phyloP scores from a whole-genome alignment of 2,113 vertebrate genomes.

The Canis aureus region DNA sequence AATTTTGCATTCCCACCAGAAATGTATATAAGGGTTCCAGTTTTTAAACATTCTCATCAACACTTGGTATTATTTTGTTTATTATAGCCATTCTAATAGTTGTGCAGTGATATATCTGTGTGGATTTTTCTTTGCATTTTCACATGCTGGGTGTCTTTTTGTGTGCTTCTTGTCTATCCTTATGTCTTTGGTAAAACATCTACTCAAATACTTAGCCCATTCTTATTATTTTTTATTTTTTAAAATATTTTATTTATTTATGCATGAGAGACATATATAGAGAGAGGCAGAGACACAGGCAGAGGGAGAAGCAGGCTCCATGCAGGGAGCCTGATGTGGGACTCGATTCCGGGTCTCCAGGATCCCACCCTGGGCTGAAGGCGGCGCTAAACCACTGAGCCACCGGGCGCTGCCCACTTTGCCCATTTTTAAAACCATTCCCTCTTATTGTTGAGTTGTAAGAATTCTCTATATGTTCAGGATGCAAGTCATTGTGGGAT shows the following conservation, averaged over 20 bases:
- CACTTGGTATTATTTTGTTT: neutral
- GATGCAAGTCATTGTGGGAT: neutral
- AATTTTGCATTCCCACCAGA: neutral
- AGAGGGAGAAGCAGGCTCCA: too few species aligned
- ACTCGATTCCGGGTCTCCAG: too few species aligned
- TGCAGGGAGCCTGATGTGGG: too few species aligned
- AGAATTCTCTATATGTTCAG: neutral
- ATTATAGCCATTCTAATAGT: neutral
- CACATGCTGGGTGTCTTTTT: neutral
- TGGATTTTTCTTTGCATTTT: constrained; percentile 11
- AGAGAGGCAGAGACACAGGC: too few species aligned
- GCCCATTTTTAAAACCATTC: neutral
- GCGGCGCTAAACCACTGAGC: too few species aligned
- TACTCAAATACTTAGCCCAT: neutral
- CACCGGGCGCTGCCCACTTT: neutral
- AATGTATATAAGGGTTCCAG: neutral
- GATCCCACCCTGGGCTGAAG: too few species aligned
- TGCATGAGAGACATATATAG: too few species aligned
- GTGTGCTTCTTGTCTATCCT: neutral
- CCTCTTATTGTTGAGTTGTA: constrained; percentile 7
- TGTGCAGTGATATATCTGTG: neutral
- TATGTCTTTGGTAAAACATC: neutral
- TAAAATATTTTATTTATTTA: too few species aligned
- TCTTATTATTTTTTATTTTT: neutral
- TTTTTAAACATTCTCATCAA: neutral